phyloP scores from a whole-genome alignment of 2,888 invertebrate species.

The Ptychoptera contaminata region DNA sequence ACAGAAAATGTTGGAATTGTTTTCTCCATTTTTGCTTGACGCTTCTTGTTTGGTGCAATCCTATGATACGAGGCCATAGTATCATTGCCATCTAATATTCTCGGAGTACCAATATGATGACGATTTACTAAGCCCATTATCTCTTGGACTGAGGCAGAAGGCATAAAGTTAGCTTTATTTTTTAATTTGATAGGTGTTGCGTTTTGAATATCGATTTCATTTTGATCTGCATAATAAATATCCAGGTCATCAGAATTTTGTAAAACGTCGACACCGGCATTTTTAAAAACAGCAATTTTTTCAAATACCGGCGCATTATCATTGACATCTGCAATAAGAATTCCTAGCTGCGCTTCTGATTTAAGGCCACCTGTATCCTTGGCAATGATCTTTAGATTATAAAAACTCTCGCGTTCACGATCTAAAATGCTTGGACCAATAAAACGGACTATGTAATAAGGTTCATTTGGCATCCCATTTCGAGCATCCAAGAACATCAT shows the following conservation, averaged over 20 bases:
- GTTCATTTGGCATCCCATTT: slow-evolving; percentile 19
- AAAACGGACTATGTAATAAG: slow-evolving; percentile 24
- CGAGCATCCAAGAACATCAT: slow-evolving; percentile 23
- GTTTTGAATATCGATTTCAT: slow-evolving; percentile 7
- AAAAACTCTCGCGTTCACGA: slow-evolving; percentile 52
- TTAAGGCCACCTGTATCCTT: slow-evolving; percentile 60
- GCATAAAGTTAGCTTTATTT: not conserved
- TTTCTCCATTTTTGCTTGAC: slow-evolving; percentile 8
- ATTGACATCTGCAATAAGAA: slow-evolving; percentile 62
- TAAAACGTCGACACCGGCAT: slow-evolving; percentile 47
- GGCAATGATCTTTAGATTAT: slow-evolving; percentile 55
- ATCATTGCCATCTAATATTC: slow-evolving; percentile 14
- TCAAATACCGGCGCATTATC: slow-evolving; percentile 61
- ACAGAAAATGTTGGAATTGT: slow-evolving; percentile 44
- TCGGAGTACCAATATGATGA: slow-evolving; percentile 19
- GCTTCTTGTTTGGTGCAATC: not conserved
- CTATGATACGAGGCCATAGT: not conserved
- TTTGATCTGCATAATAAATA: slow-evolving; percentile 27
- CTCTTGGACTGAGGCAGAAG: not conserved
- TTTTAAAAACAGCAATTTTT: slow-evolving; percentile 51
- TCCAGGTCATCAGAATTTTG: slow-evolving; percentile 41
- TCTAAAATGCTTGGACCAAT: slow-evolving; percentile 39
- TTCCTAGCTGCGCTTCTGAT: slow-evolving; percentile 53
- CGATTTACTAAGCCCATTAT: not conserved
- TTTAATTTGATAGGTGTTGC: not conserved